These are phyloP conservation scores for Crocodylus rhombifer DNA, from an alignment of 2,797 vertebrate species.

Conservation along the genomic window DNA sequence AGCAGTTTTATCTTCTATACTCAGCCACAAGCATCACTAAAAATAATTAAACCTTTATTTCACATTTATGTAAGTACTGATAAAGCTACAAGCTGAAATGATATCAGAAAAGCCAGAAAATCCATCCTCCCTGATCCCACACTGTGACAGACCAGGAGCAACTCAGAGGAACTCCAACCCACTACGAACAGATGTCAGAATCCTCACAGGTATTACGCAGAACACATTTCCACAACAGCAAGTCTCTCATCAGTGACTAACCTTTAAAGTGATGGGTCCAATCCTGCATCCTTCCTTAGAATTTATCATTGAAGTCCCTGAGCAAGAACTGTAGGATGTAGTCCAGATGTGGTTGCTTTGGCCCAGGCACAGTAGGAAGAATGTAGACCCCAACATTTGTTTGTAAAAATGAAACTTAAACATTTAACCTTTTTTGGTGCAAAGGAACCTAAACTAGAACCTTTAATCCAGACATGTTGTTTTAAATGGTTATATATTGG, in stretches of 20 bases:
- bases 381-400: not conserved
- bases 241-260: conserved; percentile 27
- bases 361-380: not conserved
- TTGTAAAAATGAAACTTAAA: too few species aligned
- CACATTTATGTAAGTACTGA: conserved; percentile 29
- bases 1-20: conserved; percentile 40
- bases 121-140: not conserved
- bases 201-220: conserved; percentile 3
- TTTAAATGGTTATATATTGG: not conserved
- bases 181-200: conserved; percentile 21
- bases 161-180: conserved; percentile 12
- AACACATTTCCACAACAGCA: conserved; percentile 30
- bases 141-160: not conserved
- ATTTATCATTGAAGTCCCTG: not conserved
- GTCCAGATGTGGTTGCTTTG: not conserved
- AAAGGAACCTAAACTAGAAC: not conserved
- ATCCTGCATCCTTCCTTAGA: not conserved
- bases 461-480: conserved; percentile 35
- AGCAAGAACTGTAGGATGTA: not conserved
- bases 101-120: conserved; percentile 52
- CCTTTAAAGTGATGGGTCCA: conserved; percentile 35
- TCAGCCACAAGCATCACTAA: conserved; percentile 32
- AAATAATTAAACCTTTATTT: conserved; percentile 16
- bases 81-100: conserved; percentile 61
- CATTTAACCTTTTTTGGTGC: not conserved